phyloP scores from a whole-genome alignment of 2,888 invertebrate genomes.

The Deilephila porcellus region DNA sequence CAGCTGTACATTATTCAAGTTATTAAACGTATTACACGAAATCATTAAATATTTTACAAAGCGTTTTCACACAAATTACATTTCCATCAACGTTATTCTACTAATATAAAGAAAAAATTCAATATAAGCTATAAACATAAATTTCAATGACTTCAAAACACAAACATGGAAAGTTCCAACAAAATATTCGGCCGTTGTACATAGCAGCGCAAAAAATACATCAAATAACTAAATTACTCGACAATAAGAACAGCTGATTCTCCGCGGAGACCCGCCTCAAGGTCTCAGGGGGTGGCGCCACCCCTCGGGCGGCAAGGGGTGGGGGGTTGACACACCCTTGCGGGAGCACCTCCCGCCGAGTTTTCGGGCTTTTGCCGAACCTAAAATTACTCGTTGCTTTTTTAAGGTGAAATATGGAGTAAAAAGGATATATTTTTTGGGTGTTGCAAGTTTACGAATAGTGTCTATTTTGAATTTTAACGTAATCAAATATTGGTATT shows the following conservation, averaged over 20 bases:
- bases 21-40: too few species aligned
- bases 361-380: conserved; percentile 33
- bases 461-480: not conserved
- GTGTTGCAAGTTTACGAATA: not conserved
- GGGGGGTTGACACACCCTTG: conserved; percentile 28
- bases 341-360: conserved; percentile 37
- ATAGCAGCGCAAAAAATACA: conserved; percentile 5
- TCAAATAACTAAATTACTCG: conserved; percentile 29
- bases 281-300: conserved; percentile 60
- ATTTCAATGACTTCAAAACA: not conserved
- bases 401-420: conserved; percentile 1
- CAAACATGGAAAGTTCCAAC: not conserved
- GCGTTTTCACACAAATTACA: not conserved
- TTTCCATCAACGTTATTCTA: not conserved
- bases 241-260: conserved; percentile 75
- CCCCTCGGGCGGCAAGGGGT: conserved; percentile 38
- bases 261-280: conserved; percentile 60
- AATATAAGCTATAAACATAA: not conserved
- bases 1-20: too few species aligned
- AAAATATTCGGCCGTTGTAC: not conserved
- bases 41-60: too few species aligned
- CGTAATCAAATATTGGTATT: not conserved
- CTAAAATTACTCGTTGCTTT: conserved; percentile 18
- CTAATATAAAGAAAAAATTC: not conserved
- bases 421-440: conserved; percentile 7